A percentile compares a stretch with the other conserved stretches of the same genome.
phyloP scores from a whole-genome alignment of 1,140 invertebrate species.

The Condylostylus longicornis region DNA sequence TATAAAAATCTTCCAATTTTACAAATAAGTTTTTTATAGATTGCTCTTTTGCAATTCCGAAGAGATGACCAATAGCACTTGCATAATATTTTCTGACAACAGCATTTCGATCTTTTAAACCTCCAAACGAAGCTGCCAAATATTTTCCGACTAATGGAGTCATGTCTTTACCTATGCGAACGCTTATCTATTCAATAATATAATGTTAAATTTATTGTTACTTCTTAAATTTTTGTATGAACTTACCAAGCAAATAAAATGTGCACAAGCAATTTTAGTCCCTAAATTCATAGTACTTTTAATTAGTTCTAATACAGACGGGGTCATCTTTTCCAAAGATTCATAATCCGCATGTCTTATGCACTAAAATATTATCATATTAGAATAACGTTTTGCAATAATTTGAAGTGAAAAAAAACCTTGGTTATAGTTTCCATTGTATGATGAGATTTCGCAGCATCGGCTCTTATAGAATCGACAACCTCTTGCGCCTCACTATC shows the following conservation, averaged over 20 bases:
- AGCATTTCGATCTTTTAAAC: conserved; percentile 67
- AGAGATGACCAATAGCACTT: conserved; percentile 67
- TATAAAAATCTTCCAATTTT: conserved; percentile 65
- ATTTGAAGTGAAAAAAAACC: conserved; percentile 31
- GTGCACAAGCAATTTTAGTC: conserved; percentile 70
- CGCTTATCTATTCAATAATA: conserved; percentile 29
- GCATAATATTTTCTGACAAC: conserved; percentile 72
- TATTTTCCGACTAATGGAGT: conserved; percentile 56
- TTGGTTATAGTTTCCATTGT: conserved; percentile 77
- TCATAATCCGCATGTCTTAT: conserved; percentile 65
- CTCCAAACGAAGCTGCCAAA: conserved; percentile 57
- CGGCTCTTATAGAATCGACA: conserved; percentile 60
- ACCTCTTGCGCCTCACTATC: conserved; percentile 50
- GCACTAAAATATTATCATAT: conserved; percentile 41
- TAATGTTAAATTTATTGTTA: not conserved
- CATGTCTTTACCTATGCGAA: conserved; percentile 35
- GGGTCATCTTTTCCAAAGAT: conserved; percentile 61
- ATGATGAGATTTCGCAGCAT: conserved; percentile 63
- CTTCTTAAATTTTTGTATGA: conserved; percentile 16
- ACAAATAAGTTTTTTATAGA: conserved; percentile 73
- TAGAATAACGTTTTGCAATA: not conserved
- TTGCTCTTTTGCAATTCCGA: conserved; percentile 69
- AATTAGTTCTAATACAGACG: conserved; percentile 66
- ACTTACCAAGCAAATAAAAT: conserved; percentile 64
- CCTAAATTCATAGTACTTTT: conserved; percentile 65